Percentiles rank a stretch among this genome's conserved stretches.
These are phyloP conservation scores for Agrochola litura DNA, from an alignment of 2,888 invertebrate species.

Conservation along the genomic window DNA sequence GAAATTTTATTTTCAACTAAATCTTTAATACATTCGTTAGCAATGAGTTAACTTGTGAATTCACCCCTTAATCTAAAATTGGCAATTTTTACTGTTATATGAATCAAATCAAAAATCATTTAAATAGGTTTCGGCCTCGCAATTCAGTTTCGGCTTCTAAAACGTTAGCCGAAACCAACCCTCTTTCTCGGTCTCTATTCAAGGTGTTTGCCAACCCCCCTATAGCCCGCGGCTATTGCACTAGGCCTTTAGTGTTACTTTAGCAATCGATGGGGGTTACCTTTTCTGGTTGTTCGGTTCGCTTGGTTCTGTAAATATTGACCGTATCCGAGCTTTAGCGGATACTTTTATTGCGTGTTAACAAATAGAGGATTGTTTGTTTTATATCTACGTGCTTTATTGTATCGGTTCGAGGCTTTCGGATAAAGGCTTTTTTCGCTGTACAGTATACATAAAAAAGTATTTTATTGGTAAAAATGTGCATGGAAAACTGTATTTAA, in stretches of 20 bases:
- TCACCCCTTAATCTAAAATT: not conserved
- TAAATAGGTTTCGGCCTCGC: slow-evolving; percentile 1
- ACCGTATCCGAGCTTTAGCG: slow-evolving; percentile 76
- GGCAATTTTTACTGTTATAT: not conserved
- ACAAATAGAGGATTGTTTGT: slow-evolving; percentile 78
- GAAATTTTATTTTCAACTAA: not conserved
- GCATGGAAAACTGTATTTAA: not conserved
- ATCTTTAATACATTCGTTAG: not conserved
- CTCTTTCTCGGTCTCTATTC: slow-evolving; percentile 44
- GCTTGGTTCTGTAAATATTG: slow-evolving; percentile 83
- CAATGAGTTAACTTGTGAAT: not conserved
- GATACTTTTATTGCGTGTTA: slow-evolving; percentile 85
- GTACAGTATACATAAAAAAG: slow-evolving; percentile 12
- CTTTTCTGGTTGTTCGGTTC: slow-evolving; percentile 73
- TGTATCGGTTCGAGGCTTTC: slow-evolving; percentile 52
- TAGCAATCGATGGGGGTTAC: slow-evolving; percentile 76
- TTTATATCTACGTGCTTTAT: slow-evolving; percentile 70
- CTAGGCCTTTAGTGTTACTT: slow-evolving; percentile 84
- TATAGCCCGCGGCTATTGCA: slow-evolving; percentile 78
- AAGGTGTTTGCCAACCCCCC: slow-evolving; percentile 63
- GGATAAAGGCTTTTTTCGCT: slow-evolving; percentile 26
- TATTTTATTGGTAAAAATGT: slow-evolving; percentile 1
- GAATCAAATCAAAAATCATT: not conserved
- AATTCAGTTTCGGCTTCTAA: slow-evolving; percentile 32
- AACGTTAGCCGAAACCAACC: slow-evolving; percentile 46